Evolutionary conservation across 2,113 vertebrate genomes (phyloP).

Genomic region (Tupaia chinensis): DNA sequence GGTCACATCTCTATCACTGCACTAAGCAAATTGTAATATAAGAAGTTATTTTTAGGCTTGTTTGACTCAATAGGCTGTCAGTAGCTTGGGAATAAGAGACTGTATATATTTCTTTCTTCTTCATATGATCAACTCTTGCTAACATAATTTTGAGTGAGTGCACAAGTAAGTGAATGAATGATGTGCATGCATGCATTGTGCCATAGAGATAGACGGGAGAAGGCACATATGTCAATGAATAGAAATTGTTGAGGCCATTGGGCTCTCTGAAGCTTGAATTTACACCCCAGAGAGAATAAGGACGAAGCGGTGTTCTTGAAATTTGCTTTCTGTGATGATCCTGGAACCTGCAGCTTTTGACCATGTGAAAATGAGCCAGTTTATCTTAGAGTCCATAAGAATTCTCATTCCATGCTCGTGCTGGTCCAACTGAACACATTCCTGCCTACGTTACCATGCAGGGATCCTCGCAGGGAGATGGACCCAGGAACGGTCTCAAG

Average conservation of each 20-base stretch:
- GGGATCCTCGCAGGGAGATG: no score
- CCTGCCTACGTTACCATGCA: fast-evolving
- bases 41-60: not conserved
- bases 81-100: not conserved
- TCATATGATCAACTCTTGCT: not conserved
- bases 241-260: not conserved
- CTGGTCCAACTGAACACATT: no score
- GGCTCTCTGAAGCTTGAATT: not conserved
- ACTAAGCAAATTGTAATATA: not conserved
- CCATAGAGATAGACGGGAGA: not conserved
- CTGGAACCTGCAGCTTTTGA: not conserved
- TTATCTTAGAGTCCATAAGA: not conserved
- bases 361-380: not conserved
- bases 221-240: not conserved
- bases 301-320: not conserved
- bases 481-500: not conserved
- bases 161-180: not conserved
- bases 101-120: not conserved
- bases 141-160: not conserved
- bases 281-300: not conserved
- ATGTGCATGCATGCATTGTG: not conserved
- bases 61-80: not conserved
- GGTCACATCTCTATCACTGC: not conserved
- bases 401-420: not conserved
- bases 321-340: not conserved